A percentile compares a stretch with the other conserved stretches of the same genome.
These are phyloP conservation scores for Tiliacea aurago DNA, from an alignment of 2,888 invertebrate genomes.

Conservation along the genomic window DNA sequence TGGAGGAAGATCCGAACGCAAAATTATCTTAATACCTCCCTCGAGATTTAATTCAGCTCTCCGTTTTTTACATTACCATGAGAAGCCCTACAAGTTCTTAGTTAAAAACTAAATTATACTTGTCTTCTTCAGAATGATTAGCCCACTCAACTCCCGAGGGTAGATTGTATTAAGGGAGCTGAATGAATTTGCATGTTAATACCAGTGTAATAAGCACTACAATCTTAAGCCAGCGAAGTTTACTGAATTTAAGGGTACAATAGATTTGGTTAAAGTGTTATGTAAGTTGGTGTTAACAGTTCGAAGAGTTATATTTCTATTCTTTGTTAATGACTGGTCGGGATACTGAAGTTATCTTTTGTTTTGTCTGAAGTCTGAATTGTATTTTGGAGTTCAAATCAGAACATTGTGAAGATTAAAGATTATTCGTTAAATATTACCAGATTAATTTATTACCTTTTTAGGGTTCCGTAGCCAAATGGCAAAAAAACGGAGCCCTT, in stretches of 20 bases:
- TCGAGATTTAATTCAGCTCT: conserved; percentile 32
- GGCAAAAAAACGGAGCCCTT: too few species aligned
- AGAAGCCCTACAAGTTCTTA: conserved; percentile 50
- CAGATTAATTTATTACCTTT: too few species aligned
- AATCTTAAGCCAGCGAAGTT: conserved; percentile 51
- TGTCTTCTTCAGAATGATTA: conserved; percentile 57
- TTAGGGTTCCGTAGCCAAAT: too few species aligned
- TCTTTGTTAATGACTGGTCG: conserved; percentile 13
- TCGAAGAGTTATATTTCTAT: conserved; percentile 27
- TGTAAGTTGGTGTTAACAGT: conserved; percentile 50
- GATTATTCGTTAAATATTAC: too few species aligned
- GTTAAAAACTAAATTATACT: conserved; percentile 66
- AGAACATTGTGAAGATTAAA: too few species aligned
- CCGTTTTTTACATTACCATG: conserved; percentile 42
- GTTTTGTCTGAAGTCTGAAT: background rate
- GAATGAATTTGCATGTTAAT: conserved; percentile 70
- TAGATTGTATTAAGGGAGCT: conserved; percentile 63
- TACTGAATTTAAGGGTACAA: conserved; percentile 49
- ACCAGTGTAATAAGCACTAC: conserved; percentile 58
- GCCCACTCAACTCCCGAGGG: conserved; percentile 52
- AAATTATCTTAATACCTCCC: conserved; percentile 22
- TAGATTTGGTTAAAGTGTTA: conserved; percentile 52
- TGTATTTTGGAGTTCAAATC: background rate
- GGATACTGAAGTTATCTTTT: conserved; percentile 12
- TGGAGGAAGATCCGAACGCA: conserved; percentile 2